Conservation (phyloP, 2,113 vertebrate genomes). For the Tragelaphus strepsiceros region DNA sequence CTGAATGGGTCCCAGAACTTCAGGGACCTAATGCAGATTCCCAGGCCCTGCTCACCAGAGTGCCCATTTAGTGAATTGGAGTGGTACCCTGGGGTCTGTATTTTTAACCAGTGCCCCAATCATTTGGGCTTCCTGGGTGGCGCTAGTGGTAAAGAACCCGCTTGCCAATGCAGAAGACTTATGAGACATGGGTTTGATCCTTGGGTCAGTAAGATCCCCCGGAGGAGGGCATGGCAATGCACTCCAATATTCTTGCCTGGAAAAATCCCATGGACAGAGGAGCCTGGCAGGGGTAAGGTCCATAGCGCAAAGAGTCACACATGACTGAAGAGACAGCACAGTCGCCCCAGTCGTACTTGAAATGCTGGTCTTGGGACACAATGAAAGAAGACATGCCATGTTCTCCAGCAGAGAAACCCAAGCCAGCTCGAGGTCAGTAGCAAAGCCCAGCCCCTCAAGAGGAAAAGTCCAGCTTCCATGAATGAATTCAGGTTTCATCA, state of each 20-base stretch:
- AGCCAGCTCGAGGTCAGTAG: accelerated
- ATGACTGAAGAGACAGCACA: neutral
- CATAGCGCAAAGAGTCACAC: neutral
- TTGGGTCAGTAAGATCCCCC: neutral
- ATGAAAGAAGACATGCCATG: accelerated
- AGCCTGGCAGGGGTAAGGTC: neutral
- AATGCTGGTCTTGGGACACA: neutral
- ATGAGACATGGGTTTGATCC: neutral
- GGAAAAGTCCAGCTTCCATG: neutral
- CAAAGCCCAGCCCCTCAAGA: neutral
- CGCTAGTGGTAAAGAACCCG: neutral
- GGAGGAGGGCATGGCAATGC: neutral
- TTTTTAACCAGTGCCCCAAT: neutral
- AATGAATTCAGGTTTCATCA: neutral
- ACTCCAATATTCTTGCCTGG: neutral
- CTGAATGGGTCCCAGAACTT: neutral
- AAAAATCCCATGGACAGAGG: neutral
- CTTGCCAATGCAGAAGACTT: neutral
- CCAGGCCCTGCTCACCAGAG: neutral
- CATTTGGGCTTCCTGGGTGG: neutral
- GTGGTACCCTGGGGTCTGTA: neutral
- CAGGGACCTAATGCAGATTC: neutral
- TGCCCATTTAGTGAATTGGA: neutral
- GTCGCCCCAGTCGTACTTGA: neutral
- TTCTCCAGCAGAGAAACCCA: neutral